A percentile compares a stretch with the other conserved stretches of the same genome.
These are phyloP conservation scores for Vireo griseus DNA, from an alignment of 2,797 vertebrate species.

Conservation along the genomic window DNA sequence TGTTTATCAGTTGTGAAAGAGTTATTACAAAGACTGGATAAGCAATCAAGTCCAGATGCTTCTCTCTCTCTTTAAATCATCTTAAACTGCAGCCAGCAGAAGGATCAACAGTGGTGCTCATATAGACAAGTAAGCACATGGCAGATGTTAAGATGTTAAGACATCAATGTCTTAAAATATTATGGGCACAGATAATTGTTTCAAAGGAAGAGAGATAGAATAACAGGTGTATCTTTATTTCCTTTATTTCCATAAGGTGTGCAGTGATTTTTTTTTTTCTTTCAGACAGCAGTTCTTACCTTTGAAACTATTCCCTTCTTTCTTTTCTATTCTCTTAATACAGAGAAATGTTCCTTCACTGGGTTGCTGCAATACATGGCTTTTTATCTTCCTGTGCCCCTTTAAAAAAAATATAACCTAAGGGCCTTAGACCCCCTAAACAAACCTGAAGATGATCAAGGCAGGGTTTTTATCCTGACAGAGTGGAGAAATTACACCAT, in stretches of 20 bases:
- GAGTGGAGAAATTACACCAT: neutral
- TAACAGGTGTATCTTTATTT: neutral
- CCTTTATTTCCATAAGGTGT: neutral
- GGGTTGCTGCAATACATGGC: neutral
- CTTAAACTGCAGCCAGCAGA: neutral
- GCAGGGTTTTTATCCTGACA: neutral
- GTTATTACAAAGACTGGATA: neutral
- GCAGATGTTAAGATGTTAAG: constrained; percentile 10
- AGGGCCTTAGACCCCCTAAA: neutral
- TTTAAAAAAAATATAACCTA: neutral
- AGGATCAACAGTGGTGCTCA: neutral
- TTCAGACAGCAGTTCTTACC: neutral
- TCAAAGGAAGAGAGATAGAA: neutral
- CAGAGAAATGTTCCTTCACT: neutral
- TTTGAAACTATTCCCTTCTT: neutral
- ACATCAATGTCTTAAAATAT: neutral
- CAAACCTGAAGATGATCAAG: neutral
- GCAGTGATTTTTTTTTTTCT: neutral
- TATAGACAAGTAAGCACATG: neutral
- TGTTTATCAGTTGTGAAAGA: neutral
- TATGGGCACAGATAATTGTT: neutral
- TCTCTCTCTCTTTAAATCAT: constrained; percentile 4
- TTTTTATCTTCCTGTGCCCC: neutral
- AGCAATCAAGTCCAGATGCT: constrained; percentile 13
- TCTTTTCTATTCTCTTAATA: neutral